A percentile compares a stretch with the other conserved stretches of the same genome.
These are phyloP conservation scores for Notolepis coatsorum DNA, from an alignment of 2,797 vertebrate species.

Conservation along the genomic window DNA sequence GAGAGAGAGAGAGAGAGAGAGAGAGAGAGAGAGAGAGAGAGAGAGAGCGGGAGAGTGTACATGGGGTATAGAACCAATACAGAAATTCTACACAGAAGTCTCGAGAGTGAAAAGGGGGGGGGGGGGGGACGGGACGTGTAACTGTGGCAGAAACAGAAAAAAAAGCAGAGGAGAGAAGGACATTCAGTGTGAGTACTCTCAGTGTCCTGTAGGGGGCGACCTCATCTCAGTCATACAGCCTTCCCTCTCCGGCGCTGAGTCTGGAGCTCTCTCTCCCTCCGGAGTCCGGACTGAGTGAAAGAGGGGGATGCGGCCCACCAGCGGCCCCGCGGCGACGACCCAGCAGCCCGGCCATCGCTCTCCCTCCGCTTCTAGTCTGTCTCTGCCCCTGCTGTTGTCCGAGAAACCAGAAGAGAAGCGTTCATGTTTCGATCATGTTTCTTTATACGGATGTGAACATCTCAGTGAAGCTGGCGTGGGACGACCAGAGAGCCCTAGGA, in stretches of 20 bases:
- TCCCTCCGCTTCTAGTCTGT: slow-evolving; percentile 58
- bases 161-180: neutral
- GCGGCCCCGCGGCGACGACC: slow-evolving; percentile 12
- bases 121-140: too few relatives aligned
- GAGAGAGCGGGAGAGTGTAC: too few relatives aligned
- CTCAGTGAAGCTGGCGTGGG: neutral
- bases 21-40: too few relatives aligned
- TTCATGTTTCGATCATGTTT: neutral
- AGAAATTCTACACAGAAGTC: neutral
- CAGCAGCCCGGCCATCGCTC: slow-evolving; percentile 5
- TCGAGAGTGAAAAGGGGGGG: too few relatives aligned
- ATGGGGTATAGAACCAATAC: neutral
- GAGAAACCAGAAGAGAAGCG: slow-evolving; percentile 1
- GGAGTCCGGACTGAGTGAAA: neutral
- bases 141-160: neutral
- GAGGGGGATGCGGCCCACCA: slow-evolving; percentile 31
- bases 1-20: too few relatives aligned
- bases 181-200: slow-evolving; percentile 40
- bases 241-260: neutral
- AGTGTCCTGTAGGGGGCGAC: slow-evolving; percentile 68
- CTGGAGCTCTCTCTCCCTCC: slow-evolving; percentile 1
- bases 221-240: slow-evolving; percentile 55
- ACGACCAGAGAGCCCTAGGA: too few relatives aligned
- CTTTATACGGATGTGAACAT: neutral
- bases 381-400: slow-evolving; percentile 61